Conservation (phyloP, 1,140 invertebrate genomes). For the Epicauta chinensis region DNA sequence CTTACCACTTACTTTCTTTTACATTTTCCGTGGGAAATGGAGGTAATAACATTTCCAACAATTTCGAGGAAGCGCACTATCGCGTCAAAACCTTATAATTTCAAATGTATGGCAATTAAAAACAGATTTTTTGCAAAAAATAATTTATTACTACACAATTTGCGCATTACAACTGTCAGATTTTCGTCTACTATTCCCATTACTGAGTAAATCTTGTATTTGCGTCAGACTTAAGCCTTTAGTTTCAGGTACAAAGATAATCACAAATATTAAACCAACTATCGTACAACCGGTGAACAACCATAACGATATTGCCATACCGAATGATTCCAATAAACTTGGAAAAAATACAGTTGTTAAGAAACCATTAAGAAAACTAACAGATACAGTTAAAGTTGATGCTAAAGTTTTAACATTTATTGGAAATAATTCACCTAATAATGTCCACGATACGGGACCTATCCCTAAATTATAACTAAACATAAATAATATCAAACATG, state of each 20-base stretch:
- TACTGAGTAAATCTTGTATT: slow-evolving; percentile 48
- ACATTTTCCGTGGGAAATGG: too few relatives aligned
- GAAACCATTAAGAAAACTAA: slow-evolving; percentile 6
- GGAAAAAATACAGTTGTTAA: slow-evolving; percentile 2
- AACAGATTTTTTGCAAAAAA: too few relatives aligned
- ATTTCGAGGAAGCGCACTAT: too few relatives aligned
- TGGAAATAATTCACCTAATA: slow-evolving; percentile 68
- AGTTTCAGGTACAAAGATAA: slow-evolving; percentile 61
- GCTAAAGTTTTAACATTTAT: background rate
- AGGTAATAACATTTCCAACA: too few relatives aligned
- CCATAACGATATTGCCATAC: slow-evolving; percentile 1
- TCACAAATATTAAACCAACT: slow-evolving; percentile 55
- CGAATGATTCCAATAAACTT: background rate
- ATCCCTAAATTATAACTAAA: slow-evolving; percentile 3
- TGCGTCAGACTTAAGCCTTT: slow-evolving; percentile 66
- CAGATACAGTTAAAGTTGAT: background rate
- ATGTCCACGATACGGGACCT: slow-evolving; percentile 71
- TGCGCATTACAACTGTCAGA: too few relatives aligned
- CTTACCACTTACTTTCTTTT: too few relatives aligned
- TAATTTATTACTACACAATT: too few relatives aligned
- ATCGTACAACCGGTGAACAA: slow-evolving; percentile 43
- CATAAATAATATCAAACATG: slow-evolving; percentile 6
- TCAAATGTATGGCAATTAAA: too few relatives aligned
- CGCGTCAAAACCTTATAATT: too few relatives aligned
- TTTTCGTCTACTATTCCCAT: too few relatives aligned